Evolutionary conservation across 2,888 invertebrate species (phyloP).

Genomic region (Diaphora mendica): DNA sequence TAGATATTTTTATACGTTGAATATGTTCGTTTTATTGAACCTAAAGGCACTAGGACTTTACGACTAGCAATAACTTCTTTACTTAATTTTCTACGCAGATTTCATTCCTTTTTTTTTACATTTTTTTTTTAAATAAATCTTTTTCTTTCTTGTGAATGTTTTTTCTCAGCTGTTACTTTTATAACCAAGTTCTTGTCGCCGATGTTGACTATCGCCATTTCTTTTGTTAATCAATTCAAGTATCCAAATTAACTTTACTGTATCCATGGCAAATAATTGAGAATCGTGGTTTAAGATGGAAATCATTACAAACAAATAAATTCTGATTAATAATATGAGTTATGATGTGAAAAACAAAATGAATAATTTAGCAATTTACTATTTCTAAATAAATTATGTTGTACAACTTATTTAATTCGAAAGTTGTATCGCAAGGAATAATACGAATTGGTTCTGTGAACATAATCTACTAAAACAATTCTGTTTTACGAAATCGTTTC

Average conservation of each 20-base stretch:
- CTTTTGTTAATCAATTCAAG: not conserved
- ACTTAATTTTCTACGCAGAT: not conserved
- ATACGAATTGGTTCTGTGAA: conserved; percentile 2
- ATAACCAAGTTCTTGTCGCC: too few relatives aligned
- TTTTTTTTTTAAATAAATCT: not conserved
- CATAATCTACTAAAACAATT: conserved; percentile 42
- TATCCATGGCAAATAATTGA: not conserved
- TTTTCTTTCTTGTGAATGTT: not conserved
- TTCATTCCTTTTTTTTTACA: not conserved
- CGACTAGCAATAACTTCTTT: not conserved
- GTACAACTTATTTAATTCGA: conserved; percentile 1
- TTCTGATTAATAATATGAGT: not conserved
- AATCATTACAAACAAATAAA: not conserved
- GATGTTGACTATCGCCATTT: not conserved
- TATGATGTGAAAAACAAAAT: not conserved
- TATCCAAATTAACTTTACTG: not conserved
- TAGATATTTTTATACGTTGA: not conserved
- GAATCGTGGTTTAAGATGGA: not conserved
- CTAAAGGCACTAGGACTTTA: not conserved
- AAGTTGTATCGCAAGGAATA: not conserved
- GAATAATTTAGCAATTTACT: not conserved
- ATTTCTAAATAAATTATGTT: not conserved
- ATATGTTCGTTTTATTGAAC: not conserved
- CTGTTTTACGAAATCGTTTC: conserved; percentile 28
- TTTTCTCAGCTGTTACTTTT: too few relatives aligned